A percentile compares a stretch with the other conserved stretches of the same genome.
Evolutionary conservation across 2,888 invertebrate genomes (phyloP).

Genomic region (Gymnosoma rotundatum): DNA sequence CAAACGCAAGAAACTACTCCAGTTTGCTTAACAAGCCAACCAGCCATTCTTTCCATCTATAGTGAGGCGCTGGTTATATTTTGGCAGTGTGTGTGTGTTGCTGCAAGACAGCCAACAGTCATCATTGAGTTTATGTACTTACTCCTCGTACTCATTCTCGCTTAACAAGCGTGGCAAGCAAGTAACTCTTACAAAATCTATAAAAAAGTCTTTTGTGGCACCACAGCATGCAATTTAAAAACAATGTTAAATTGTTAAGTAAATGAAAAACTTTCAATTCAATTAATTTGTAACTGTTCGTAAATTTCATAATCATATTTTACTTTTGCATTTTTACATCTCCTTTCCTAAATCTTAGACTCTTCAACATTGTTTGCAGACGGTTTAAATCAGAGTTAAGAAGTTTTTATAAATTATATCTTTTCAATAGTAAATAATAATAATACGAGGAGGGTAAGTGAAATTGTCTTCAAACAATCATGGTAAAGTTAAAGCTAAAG

Average conservation of each 20-base stretch:
- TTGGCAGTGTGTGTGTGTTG: conserved; percentile 29
- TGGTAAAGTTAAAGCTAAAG: neutral
- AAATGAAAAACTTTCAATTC: conserved; percentile 64
- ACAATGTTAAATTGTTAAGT: conserved; percentile 58
- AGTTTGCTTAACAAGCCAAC: conserved; percentile 40
- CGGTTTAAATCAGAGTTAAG: conserved; percentile 17
- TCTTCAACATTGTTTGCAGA: neutral
- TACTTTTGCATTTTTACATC: neutral
- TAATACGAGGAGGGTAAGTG: neutral
- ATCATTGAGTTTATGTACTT: conserved; percentile 20
- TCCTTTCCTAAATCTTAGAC: neutral
- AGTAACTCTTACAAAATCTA: neutral
- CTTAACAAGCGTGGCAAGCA: conserved; percentile 39
- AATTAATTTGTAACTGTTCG: conserved; percentile 59
- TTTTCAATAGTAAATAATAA: neutral
- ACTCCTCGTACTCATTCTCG: conserved; percentile 5
- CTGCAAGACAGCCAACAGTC: conserved; percentile 31
- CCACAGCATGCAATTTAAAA: conserved; percentile 41
- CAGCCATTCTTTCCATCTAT: conserved; percentile 13
- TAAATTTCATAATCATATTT: conserved; percentile 57
- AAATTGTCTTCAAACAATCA: neutral
- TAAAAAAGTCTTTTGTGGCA: conserved; percentile 34
- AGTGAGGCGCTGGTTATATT: neutral
- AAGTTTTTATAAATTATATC: conserved; percentile 28
- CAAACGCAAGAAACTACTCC: conserved; percentile 3